phyloP scores from a whole-genome alignment of 2,113 vertebrate genomes.

The Mixornis gularis region DNA sequence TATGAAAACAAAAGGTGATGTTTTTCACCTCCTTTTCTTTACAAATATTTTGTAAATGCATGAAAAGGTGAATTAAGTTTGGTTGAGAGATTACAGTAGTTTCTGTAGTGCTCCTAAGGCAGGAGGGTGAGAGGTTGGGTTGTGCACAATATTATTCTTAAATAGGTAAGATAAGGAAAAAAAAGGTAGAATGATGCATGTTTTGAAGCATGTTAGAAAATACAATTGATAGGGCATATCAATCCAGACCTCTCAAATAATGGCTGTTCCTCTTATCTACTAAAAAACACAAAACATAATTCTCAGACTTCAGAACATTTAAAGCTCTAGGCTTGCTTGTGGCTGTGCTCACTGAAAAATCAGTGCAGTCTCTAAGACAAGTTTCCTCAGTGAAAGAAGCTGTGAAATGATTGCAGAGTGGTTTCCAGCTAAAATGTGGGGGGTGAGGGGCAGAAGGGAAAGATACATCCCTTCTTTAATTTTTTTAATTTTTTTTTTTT shows the following conservation, averaged over 20 bases:
- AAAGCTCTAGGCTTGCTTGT: neutral
- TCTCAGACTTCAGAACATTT: neutral
- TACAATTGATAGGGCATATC: neutral
- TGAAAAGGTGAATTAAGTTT: neutral
- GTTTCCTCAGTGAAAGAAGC: neutral
- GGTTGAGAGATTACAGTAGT: neutral
- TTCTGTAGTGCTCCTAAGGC: neutral
- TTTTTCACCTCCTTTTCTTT: neutral
- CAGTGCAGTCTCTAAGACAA: neutral
- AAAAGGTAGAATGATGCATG: neutral
- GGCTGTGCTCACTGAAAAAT: neutral
- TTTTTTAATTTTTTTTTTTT: neutral
- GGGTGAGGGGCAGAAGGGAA: rapidly evolving
- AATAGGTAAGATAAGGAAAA: neutral
- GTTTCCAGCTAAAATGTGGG: neutral
- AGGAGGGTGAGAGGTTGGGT: neutral
- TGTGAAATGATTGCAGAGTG: neutral
- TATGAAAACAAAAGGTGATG: neutral
- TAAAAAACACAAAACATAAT: neutral
- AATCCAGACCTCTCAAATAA: neutral
- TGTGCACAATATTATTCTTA: neutral
- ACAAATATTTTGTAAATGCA: neutral
- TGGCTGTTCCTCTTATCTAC: neutral
- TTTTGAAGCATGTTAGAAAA: neutral
- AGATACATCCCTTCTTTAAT: neutral